Base-by-base conservation (phyloP, 1,140 invertebrate species). In the Zaprionus ornatus region DNA sequence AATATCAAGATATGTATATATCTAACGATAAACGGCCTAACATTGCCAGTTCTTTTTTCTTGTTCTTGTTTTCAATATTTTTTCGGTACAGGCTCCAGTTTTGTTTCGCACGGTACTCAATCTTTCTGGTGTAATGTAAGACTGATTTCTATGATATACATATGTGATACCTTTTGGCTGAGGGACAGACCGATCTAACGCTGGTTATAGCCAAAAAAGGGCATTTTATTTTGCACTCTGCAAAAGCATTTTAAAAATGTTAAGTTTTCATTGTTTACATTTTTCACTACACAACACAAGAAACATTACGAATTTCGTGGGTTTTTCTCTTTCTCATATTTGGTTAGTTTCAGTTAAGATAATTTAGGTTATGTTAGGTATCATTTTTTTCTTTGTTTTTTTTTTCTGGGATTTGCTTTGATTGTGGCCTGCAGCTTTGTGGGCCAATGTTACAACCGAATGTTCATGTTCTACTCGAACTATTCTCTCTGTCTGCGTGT, bases 401-500 rank as follows among this genome's bases (percentile, higher is more conserved):
- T 57, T n/a, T 40, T 45, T 67, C 27, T 25, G 15, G 37, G 52
- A 50, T 35, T 65, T 72, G 25, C 62, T 75, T 75, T 76, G 74
- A 76, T 76, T 76, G 74, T 72, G 74, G 68, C 74, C 74, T 55
- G 42, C 32, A 37, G 54, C n/a, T 50, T 12, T 27, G 37, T 57
- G 61, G 67, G 68, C 74, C 74, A 65, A 65, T 76, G 32, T 66
- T 76, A 76, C 74, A 76, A 76, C 74, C 74, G 57, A 76, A 76
- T 64, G 74, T 76, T 76, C 56, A 72, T 71, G 61, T 71, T 71
- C 60, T 71, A 74, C 72, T 66, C 55, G 65, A 57, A 62, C 57
- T 69, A 63, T 61, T 74, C 52, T 42, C 23, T 45, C 27, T 70
- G 19, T 70, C 15, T 45, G 25, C 19, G 37, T 25, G 40, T 55